Evolutionary conservation across 2,797 vertebrate genomes (phyloP).

Genomic region (Chromobotia macracanthus): DNA sequence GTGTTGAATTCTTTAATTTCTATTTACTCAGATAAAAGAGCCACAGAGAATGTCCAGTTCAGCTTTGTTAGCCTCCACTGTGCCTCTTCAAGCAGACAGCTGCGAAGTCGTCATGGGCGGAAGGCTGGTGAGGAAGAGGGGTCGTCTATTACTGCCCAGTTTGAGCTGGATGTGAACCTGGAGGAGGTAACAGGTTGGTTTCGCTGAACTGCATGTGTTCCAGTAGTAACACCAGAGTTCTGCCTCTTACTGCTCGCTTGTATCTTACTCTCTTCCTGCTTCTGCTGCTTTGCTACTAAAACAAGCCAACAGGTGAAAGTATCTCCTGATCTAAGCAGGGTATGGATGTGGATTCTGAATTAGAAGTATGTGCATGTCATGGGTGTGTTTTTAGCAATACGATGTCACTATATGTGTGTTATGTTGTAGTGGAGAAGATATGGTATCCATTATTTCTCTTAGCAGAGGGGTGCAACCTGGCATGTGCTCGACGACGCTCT

Average conservation of each 20-base stretch:
- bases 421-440: slow-evolving; percentile 49
- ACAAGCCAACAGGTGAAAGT: slow-evolving; percentile 78
- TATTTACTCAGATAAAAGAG: slow-evolving; percentile 80
- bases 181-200: slow-evolving; percentile 99
- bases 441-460: slow-evolving; percentile 66
- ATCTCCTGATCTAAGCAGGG: slow-evolving; percentile 92
- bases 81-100: slow-evolving; percentile 78
- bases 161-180: slow-evolving; percentile 92
- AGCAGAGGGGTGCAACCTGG: slow-evolving; percentile 90
- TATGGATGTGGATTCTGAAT: slow-evolving; percentile 31
- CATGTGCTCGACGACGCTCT: slow-evolving; percentile 84
- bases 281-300: slow-evolving; percentile 66
- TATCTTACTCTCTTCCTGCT: slow-evolving; percentile 44
- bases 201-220: slow-evolving; percentile 72
- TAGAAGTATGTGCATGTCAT: slow-evolving; percentile 22
- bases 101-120: slow-evolving; percentile 80
- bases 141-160: slow-evolving; percentile 88
- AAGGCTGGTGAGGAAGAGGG: slow-evolving; percentile 80
- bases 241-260: slow-evolving; percentile 59
- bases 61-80: slow-evolving; percentile 93
- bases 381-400: not conserved
- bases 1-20: slow-evolving; percentile 20
- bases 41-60: slow-evolving; percentile 89
- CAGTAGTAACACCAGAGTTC: not conserved
- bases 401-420: slow-evolving; percentile 10